Base-by-base conservation (phyloP, 1,140 invertebrate genomes). In the Bombus confusus region DNA sequence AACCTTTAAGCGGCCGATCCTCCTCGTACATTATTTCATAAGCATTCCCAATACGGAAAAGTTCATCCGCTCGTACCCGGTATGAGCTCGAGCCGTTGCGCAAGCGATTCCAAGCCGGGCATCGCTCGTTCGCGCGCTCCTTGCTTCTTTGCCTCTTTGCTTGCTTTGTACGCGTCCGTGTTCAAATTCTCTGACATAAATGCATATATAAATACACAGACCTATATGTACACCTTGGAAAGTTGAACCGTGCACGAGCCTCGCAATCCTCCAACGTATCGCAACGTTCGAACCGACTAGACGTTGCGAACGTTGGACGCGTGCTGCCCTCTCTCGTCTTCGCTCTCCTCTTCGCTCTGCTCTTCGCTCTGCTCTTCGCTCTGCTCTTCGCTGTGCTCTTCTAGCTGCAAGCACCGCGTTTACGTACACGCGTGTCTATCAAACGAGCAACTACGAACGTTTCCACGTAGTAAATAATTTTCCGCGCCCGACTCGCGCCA, bases 21-120 rank as follows among this genome's bases (percentile, higher is more conserved):
- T 90, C 90, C 86, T 85, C 64, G 78, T 86, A 91, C 90, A 93
- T 94, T 94, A 93, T 94, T 94, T 94, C 93, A 93, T 92, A 94
- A 94, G 92, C 92, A 90, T 93, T 92, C 93, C 84, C 93, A 90
- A 93, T 94, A 92, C 89, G 92, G 93, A 94, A 94, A 94, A 94
- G 93, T 93, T 91, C 92, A 93, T 91, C 91, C 86, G 88, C 86
- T 92, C 80, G 87, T 91, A 90, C 88, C 79, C 87, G 80, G 66
- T 68, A 77, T 18, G 59, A 87, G 79, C 59, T 41, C 41, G 31
- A 74, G 86, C 64, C 47, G 79, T 93, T 93, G 91, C 92, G 92
- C 88, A 93, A 87, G 83, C 85, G 74, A 73, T 88, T 71, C 76
- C 57, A 72, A 59, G 43, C n/a, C 31, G 39, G 47, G 64, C 52